These are phyloP conservation scores for Drosophila quadrilineata DNA, from an alignment of 1,140 invertebrate genomes.

Conservation along the genomic window DNA sequence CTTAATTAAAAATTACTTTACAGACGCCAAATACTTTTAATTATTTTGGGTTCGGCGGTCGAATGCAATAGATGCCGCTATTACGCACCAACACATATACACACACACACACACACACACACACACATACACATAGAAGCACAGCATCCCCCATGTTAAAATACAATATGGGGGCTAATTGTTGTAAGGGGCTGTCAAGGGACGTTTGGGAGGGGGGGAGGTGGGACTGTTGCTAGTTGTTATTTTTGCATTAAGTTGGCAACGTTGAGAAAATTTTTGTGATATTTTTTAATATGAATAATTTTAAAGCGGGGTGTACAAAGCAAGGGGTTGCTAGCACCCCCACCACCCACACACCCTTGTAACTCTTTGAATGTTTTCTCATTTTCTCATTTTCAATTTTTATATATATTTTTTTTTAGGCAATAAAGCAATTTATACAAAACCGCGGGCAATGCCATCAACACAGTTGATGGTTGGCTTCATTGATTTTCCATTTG, in stretches of 20 bases:
- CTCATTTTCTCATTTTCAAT: too few species aligned
- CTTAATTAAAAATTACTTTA: constrained; percentile 80
- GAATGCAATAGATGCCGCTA: constrained; percentile 55
- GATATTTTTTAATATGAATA: neutral
- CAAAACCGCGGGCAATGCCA: constrained; percentile 35
- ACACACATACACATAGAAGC: neutral
- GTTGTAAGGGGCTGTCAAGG: constrained; percentile 22
- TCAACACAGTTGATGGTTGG: constrained; percentile 67
- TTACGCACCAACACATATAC: constrained; percentile 8
- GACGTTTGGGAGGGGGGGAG: neutral
- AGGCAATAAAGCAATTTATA: constrained; percentile 57
- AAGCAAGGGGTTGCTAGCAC: too few species aligned
- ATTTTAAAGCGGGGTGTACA: too few species aligned
- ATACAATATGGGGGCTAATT: constrained; percentile 23
- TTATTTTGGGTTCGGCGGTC: constrained; percentile 76
- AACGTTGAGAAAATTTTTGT: constrained; percentile 18
- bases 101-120: neutral
- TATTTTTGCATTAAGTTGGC: constrained; percentile 37
- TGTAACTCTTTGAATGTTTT: constrained; percentile 44
- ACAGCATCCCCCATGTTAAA: neutral
- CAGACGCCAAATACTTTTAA: constrained; percentile 79
- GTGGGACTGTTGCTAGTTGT: constrained; percentile 21
- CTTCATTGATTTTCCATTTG: constrained; percentile 76
- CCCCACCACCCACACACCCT: neutral
- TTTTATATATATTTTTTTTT: too few species aligned